These are phyloP conservation scores for Trachelus iudaicus DNA, from an alignment of 2,888 invertebrate species.

Conservation along the genomic window DNA sequence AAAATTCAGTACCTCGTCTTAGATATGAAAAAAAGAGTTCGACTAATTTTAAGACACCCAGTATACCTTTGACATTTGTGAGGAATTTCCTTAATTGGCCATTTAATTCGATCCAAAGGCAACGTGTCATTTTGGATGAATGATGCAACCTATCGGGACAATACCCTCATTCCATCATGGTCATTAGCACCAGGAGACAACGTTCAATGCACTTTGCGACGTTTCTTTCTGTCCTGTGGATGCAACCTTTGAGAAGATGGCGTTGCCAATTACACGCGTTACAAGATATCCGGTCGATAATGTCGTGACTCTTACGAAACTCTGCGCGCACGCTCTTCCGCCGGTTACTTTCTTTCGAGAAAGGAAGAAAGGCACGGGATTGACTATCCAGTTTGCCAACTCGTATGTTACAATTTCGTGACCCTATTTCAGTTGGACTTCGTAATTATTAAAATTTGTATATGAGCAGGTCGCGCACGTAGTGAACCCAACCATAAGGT, in stretches of 20 bases:
- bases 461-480: not conserved
- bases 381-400: not conserved
- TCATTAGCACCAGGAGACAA: not conserved
- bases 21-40: not conserved
- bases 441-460: not conserved
- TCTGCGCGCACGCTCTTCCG: not conserved
- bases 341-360: not conserved
- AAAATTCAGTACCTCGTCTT: too few relatives aligned
- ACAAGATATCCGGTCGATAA: not conserved
- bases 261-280: not conserved
- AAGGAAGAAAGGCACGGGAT: not conserved
- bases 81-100: not conserved
- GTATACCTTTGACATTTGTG: not conserved
- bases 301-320: not conserved
- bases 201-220: not conserved
- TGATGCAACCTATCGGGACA: not conserved
- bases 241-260: not conserved
- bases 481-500: not conserved
- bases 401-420: not conserved
- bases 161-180: not conserved
- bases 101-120: not conserved
- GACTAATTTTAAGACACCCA: not conserved
- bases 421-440: not conserved
- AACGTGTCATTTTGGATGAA: not conserved
- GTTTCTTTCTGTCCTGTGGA: not conserved